These are phyloP conservation scores for Alligator mississippiensis DNA, from an alignment of 2,113 vertebrate genomes.

Conservation along the genomic window DNA sequence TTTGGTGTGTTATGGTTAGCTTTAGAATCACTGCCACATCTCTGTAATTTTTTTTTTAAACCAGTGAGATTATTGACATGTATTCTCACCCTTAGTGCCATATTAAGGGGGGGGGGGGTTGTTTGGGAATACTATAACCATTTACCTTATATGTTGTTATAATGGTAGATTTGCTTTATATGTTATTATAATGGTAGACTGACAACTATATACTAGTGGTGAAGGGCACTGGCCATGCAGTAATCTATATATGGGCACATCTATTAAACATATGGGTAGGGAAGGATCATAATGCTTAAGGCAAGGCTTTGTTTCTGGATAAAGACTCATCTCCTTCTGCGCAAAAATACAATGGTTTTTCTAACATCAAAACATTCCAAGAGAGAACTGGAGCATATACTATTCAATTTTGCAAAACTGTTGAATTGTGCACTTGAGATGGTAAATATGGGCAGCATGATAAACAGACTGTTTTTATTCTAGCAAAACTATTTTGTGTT, in stretches of 20 bases:
- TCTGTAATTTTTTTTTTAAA: not conserved
- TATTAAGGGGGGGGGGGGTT: no score
- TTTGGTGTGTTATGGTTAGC: not conserved
- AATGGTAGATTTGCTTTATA: not conserved
- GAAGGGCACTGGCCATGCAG: not conserved
- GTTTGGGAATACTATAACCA: not conserved
- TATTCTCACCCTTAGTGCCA: not conserved
- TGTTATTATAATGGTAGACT: not conserved
- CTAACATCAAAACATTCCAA: constrained; percentile 54
- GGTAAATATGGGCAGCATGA: constrained; percentile 59
- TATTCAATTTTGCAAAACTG: constrained; percentile 70
- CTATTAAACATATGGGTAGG: constrained; percentile 46
- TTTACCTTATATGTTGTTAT: no score
- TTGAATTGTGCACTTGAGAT: constrained; percentile 66
- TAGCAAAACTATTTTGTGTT: constrained; percentile 44
- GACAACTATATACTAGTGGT: not conserved
- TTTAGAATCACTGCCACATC: not conserved
- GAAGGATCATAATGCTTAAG: constrained; percentile 30
- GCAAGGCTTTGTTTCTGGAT: constrained; percentile 37
- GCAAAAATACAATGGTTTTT: constrained; percentile 45
- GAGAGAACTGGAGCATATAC: constrained; percentile 63
- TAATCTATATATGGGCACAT: not conserved
- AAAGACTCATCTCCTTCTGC: constrained; percentile 58
- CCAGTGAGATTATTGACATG: not conserved
- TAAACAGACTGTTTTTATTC: constrained; percentile 51